Percentiles rank a stretch among this genome's conserved stretches.
Evolutionary conservation across 2,113 vertebrate species (phyloP).

Genomic region (Typhlomys cinereus): DNA sequence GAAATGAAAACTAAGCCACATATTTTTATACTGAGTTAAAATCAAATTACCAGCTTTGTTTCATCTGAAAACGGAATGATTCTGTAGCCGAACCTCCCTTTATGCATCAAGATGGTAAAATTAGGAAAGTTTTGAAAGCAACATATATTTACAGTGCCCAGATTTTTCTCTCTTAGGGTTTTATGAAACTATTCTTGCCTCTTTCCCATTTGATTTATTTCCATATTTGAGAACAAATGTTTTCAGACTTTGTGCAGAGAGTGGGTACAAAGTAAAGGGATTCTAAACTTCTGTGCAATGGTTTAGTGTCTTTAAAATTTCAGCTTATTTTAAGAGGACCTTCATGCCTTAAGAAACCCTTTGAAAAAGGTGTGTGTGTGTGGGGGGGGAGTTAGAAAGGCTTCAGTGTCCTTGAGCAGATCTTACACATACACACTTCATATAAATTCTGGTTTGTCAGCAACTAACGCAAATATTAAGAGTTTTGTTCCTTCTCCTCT

Average conservation of each 20-base stretch:
- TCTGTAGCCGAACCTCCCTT: slow-evolving; percentile 19
- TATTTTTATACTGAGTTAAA: slow-evolving; percentile 60
- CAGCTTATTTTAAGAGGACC: slow-evolving; percentile 8
- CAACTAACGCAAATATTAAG: slow-evolving; percentile 57
- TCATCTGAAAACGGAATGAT: slow-evolving; percentile 53
- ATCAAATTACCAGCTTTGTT: slow-evolving; percentile 56
- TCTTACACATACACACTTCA: slow-evolving; percentile 6
- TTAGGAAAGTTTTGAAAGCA: slow-evolving; percentile 27
- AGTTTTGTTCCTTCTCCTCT: neutral
- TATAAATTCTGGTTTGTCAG: slow-evolving; percentile 31
- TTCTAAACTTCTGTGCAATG: neutral
- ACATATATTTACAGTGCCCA: neutral
- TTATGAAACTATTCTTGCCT: neutral
- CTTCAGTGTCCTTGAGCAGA: slow-evolving; percentile 53
- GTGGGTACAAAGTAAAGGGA: neutral
- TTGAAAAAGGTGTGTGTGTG: neutral
- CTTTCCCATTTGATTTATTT: slow-evolving; percentile 7
- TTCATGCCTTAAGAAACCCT: neutral
- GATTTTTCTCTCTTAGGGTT: neutral
- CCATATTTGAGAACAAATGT: slow-evolving; percentile 1
- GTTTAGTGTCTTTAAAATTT: neutral
- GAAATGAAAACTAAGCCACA: slow-evolving; percentile 52
- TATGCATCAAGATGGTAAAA: neutral
- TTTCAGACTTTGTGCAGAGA: slow-evolving; percentile 30
- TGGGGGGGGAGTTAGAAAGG: neutral